These are phyloP conservation scores for Apaloderma vittatum DNA, from an alignment of 2,113 vertebrate species.

Conservation along the genomic window DNA sequence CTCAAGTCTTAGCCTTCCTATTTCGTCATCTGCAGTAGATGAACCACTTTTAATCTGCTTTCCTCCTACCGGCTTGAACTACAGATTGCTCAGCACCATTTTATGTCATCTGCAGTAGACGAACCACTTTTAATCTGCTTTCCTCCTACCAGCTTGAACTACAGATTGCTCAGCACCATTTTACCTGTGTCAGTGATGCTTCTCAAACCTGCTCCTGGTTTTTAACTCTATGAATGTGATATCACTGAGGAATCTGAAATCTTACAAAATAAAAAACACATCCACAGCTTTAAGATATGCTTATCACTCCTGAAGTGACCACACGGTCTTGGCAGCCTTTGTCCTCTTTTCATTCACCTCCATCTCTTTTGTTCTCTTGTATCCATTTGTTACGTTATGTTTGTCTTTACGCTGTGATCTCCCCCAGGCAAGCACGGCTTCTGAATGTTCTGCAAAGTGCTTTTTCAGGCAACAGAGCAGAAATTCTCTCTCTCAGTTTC, in stretches of 20 bases:
- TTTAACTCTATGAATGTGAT: not conserved
- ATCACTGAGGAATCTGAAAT: not conserved
- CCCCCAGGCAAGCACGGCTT: not conserved
- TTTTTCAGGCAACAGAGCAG: slow-evolving; percentile 37
- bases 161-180: not conserved
- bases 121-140: not conserved
- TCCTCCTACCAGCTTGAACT: not conserved
- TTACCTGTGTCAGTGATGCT: not conserved
- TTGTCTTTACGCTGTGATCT: not conserved
- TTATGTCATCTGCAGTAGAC: not conserved
- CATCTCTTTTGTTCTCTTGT: not conserved
- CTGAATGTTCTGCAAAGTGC: not conserved
- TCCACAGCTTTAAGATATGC: not conserved
- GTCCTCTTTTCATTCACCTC: not conserved
- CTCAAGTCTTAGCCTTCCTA: not conserved
- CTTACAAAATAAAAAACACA: not conserved
- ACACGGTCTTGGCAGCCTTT: not conserved
- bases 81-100: not conserved
- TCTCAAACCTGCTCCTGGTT: not conserved
- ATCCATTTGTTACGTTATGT: slow-evolving; percentile 2
- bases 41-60: not conserved
- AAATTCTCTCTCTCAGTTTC: not conserved
- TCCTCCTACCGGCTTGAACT: not conserved
- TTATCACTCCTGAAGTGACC: not conserved
- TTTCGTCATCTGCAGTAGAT: not conserved